Base-by-base conservation (phyloP, 2,797 vertebrate species). In the Microchirus variegatus region DNA sequence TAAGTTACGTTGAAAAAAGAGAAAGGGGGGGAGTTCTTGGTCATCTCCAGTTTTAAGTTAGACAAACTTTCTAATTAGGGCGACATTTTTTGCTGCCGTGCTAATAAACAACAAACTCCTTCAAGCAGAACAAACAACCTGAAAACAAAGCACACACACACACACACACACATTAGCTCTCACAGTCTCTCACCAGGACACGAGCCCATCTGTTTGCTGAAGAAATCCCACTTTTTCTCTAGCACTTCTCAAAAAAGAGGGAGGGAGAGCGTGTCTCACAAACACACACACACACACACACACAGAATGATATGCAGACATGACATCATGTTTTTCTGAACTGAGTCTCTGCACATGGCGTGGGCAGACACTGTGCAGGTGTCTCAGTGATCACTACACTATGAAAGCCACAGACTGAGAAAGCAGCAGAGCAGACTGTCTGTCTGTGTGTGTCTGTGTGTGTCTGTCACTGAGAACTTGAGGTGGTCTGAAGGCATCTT, bases 111-210 rank as follows among this genome's bases (percentile, higher is more conserved):
- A 71, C 67, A 81, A 84, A 83, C 43, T 78, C 67, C 59, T 70
- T 80, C 71, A 80, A 78, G 73, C 87, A 82, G 82, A 87, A 88
- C 82, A 88, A 88, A 89, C 77, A 87, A 75, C 65, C 64, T 65
- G 46, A 63, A 78, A 82, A 71, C 70, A 77, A 75, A 72, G 47
- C 49, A 44, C 36, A 59, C 66, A 47, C 26, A 56, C 55, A 43
- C 41, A 18, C 48, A 45, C 59, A 60, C 53, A 59, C 44, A 54
- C 47, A 53, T 26, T 63, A 10, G 55, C 46, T 63, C 38, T 40
- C 43, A 11, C 45, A 59, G 18, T 47, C 59, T 77, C 78, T 72
- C 80, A 80, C 61, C 79, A 87, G 76, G 80, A 87, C 60, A 55
- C 58, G 11, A 57, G 67, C 80, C 87, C 88, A 86, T 88, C 87